Conservation (phyloP, 2,113 vertebrate species). For the Dolichotis patagonum region DNA sequence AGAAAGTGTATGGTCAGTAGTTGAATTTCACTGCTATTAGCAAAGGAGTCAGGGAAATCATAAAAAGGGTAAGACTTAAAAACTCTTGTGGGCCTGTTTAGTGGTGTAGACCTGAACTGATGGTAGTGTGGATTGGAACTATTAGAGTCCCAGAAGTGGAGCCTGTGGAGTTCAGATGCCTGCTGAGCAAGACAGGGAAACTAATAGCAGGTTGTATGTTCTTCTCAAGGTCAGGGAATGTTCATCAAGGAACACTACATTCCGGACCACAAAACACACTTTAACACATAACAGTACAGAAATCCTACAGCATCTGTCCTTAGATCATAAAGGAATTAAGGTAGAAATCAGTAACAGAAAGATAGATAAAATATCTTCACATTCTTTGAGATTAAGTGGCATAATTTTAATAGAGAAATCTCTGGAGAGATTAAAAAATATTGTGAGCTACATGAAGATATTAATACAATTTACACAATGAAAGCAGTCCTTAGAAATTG, state of each 20-base stretch:
- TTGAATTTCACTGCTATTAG: background rate
- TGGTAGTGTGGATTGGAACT: background rate
- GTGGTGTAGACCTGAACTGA: background rate
- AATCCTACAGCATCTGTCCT: background rate
- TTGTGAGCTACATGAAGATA: background rate
- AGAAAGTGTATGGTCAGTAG: background rate
- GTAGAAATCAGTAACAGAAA: background rate
- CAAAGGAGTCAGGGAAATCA: background rate
- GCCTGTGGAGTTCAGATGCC: background rate
- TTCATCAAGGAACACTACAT: background rate
- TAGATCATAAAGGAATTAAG: background rate
- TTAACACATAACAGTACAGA: background rate
- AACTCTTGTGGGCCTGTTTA: background rate
- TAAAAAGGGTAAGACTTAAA: background rate
- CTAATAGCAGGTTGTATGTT: background rate
- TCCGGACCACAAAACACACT: background rate
- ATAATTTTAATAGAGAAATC: constrained; percentile 24
- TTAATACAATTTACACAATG: background rate
- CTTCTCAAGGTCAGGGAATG: background rate
- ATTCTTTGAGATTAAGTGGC: background rate
- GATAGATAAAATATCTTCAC: background rate
- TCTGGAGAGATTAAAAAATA: background rate
- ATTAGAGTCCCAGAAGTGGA: background rate
- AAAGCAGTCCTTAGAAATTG: background rate
- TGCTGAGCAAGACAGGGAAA: background rate